Evolutionary conservation across 2,797 vertebrate genomes (phyloP).

Genomic region (Chloroceryle amazona): DNA sequence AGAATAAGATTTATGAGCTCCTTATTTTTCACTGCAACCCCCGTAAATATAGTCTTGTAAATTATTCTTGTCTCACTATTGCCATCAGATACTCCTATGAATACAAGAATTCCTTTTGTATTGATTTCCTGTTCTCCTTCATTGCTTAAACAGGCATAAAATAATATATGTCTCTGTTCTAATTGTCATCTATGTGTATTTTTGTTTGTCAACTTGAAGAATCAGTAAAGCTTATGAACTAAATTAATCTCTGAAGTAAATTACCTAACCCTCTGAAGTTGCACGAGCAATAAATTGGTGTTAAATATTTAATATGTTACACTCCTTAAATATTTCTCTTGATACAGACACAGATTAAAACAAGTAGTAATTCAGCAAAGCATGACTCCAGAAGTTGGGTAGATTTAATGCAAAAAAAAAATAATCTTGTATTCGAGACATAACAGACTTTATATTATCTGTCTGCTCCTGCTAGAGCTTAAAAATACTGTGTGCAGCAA

Average conservation of each 20-base stretch:
- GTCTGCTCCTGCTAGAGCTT: background rate
- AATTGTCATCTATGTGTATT: background rate
- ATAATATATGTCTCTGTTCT: background rate
- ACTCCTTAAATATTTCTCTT: background rate
- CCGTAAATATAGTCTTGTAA: background rate
- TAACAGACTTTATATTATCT: background rate
- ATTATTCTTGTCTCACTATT: background rate
- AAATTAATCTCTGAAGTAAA: background rate
- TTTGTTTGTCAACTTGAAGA: background rate
- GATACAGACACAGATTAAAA: background rate
- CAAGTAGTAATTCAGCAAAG: background rate
- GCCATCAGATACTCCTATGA: background rate
- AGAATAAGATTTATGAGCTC: background rate
- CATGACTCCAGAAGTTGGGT: background rate
- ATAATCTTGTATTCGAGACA: background rate
- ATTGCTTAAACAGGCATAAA: constrained; percentile 15
- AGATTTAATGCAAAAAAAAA: background rate
- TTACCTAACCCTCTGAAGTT: background rate
- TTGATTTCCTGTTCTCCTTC: background rate
- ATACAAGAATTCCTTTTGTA: background rate
- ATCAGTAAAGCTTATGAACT: background rate
- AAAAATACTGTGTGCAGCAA: background rate
- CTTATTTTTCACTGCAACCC: background rate
- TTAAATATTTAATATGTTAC: background rate
- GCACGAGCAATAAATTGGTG: background rate